These are phyloP conservation scores for Pitangus sulphuratus DNA, from an alignment of 2,797 vertebrate species.

Conservation along the genomic window DNA sequence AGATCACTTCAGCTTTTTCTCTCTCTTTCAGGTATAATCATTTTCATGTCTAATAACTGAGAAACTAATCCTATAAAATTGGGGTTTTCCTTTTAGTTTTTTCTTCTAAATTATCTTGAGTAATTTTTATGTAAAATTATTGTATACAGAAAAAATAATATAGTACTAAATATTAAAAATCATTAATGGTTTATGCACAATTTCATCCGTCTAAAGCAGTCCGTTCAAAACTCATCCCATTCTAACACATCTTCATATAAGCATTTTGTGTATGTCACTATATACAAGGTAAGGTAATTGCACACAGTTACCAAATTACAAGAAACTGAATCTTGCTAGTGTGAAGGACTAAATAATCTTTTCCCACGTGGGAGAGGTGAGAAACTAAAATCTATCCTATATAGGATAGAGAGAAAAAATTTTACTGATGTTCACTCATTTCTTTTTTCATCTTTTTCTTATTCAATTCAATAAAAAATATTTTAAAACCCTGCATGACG, in stretches of 20 bases:
- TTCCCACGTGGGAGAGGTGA: not conserved
- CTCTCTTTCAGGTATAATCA: not conserved
- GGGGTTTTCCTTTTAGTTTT: not conserved
- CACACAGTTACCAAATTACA: constrained; percentile 22
- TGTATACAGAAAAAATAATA: not conserved
- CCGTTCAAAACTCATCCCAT: not conserved
- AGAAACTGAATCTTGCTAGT: not conserved
- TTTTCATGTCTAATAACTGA: not conserved
- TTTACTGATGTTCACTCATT: not conserved
- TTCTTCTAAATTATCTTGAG: not conserved
- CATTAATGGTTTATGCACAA: not conserved
- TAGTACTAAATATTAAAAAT: not conserved
- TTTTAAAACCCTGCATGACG: not conserved
- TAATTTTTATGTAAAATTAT: not conserved
- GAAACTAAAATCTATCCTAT: constrained; percentile 8
- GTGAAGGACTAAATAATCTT: not conserved
- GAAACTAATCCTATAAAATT: not conserved
- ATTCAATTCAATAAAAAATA: not conserved
- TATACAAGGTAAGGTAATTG: not conserved
- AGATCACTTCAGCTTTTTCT: not conserved
- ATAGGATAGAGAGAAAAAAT: not conserved
- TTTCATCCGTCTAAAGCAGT: not conserved
- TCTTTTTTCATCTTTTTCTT: not conserved
- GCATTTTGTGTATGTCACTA: not conserved
- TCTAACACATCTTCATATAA: constrained; percentile 18